Conservation (phyloP, 64 coral and sea anemone genomes). For the Montipora capricornis region DNA sequence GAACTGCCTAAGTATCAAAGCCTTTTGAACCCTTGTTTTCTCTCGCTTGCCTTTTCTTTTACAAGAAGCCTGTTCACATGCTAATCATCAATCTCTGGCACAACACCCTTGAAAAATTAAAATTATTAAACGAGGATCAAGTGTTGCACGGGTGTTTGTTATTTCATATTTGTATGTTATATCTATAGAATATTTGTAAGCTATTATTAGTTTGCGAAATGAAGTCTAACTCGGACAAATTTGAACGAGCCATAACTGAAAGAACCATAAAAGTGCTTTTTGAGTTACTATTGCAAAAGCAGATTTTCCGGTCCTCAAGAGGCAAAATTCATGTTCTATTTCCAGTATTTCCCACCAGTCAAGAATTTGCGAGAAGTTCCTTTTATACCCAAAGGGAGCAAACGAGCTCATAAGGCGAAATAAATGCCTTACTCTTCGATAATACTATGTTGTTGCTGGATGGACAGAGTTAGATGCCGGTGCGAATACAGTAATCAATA, state of each 20-base stretch:
- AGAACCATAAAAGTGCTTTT: not conserved
- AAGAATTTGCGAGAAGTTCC: not conserved
- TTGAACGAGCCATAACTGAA: not conserved
- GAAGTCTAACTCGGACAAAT: not conserved
- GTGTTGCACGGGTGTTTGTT: not conserved
- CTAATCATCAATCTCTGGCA: not conserved
- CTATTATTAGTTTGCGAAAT: not conserved
- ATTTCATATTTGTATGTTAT: not conserved
- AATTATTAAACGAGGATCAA: not conserved
- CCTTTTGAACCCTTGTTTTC: not conserved
- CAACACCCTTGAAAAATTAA: not conserved
- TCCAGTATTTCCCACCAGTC: not conserved
- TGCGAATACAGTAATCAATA: not conserved
- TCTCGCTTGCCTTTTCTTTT: not conserved
- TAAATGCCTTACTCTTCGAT: not conserved
- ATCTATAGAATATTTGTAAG: not conserved
- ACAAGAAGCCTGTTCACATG: not conserved
- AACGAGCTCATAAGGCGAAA: not conserved
- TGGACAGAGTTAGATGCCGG: not conserved
- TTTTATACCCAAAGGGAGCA: not conserved
- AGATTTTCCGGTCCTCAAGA: not conserved
- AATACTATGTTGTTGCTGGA: not conserved
- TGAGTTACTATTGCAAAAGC: not conserved
- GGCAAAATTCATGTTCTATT: not conserved
- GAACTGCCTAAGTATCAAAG: not conserved